Evolutionary conservation across 1,140 invertebrate genomes (phyloP).

Genomic region (Littorina saxatilis): DNA sequence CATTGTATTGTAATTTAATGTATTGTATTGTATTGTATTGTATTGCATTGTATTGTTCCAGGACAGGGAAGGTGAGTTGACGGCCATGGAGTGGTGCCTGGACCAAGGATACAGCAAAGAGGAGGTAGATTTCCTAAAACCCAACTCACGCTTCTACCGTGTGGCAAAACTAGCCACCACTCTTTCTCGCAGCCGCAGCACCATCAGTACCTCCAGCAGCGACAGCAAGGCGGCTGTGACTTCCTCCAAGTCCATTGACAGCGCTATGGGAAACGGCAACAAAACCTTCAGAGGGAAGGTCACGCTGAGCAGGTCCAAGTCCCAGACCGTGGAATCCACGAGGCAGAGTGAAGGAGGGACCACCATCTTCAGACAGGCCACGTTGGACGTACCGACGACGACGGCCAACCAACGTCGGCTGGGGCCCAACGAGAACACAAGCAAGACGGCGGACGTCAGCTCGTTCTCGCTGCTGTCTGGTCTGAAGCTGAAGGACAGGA

Average conservation of each 20-base stretch:
- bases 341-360: background rate
- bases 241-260: conserved; percentile 18
- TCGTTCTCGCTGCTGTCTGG: background rate
- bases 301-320: conserved; percentile 33
- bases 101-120: conserved; percentile 46
- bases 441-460: background rate
- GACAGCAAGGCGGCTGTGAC: background rate
- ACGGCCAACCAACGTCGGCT: background rate
- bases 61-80: conserved; percentile 59
- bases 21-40: too few species aligned
- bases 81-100: conserved; percentile 56
- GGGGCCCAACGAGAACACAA: background rate
- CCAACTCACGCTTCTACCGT: conserved; percentile 39
- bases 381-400: conserved; percentile 9
- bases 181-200: conserved; percentile 21
- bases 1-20: too few species aligned
- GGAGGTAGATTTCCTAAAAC: conserved; percentile 46
- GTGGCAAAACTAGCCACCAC: conserved; percentile 46
- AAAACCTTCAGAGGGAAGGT: background rate
- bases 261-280: background rate
- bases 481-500: background rate
- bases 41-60: too few species aligned
- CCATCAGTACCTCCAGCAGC: background rate
- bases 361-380: conserved; percentile 1
- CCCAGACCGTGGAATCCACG: conserved; percentile 18